These are phyloP conservation scores for Perccottus glenii DNA, from an alignment of 2,113 vertebrate species.

Conservation along the genomic window DNA sequence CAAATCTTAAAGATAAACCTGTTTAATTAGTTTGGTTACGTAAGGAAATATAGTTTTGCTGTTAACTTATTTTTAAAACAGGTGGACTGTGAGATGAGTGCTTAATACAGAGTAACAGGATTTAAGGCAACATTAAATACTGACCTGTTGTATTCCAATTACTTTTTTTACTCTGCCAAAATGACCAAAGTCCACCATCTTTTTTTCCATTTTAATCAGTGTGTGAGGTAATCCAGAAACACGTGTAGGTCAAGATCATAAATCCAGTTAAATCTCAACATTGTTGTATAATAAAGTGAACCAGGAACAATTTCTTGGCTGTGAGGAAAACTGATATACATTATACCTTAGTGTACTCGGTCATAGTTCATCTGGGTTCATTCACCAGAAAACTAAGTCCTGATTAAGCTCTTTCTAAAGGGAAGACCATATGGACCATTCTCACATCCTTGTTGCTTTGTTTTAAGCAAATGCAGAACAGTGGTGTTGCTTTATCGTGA, in stretches of 20 bases:
- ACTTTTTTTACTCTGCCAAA: background rate
- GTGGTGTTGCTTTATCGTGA: too few relatives aligned
- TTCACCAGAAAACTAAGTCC: background rate
- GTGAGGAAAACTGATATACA: background rate
- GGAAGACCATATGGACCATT: background rate
- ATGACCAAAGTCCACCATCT: background rate
- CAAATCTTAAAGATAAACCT: too few relatives aligned
- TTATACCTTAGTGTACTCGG: background rate
- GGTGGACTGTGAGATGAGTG: too few relatives aligned
- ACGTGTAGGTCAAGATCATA: background rate
- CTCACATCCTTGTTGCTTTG: background rate
- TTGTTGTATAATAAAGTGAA: slow-evolving; percentile 27
- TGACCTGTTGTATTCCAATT: background rate
- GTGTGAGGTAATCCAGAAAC: background rate
- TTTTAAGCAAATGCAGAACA: too few relatives aligned
- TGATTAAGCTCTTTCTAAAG: background rate
- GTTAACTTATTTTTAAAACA: too few relatives aligned
- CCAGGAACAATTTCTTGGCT: background rate
- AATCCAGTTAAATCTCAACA: background rate
- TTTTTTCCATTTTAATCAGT: background rate
- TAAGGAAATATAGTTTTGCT: too few relatives aligned
- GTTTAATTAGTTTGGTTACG: too few relatives aligned
- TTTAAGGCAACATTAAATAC: too few relatives aligned
- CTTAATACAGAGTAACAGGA: too few relatives aligned
- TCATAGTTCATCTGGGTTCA: background rate